Evolutionary conservation across 2,888 invertebrate genomes (phyloP).

Genomic region (Andricus quercusramuli): DNA sequence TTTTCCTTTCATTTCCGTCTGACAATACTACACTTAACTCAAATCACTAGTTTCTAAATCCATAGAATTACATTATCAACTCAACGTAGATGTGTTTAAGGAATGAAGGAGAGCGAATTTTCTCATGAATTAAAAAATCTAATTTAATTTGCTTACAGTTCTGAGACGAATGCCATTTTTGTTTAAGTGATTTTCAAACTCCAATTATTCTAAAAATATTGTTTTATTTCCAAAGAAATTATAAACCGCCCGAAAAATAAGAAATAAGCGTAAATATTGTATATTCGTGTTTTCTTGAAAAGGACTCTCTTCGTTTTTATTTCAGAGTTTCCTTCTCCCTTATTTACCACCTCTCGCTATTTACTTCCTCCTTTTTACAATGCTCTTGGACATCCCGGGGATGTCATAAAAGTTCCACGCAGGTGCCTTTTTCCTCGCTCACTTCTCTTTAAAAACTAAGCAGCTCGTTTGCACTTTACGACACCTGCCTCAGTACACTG

Average conservation of each 20-base stretch:
- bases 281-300: not conserved
- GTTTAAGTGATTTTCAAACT: too few species aligned
- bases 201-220: too few species aligned
- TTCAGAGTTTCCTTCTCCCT: slow-evolving; percentile 21
- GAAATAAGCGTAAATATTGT: not conserved
- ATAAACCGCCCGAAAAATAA: too few species aligned
- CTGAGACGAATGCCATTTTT: too few species aligned
- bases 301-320: slow-evolving; percentile 35
- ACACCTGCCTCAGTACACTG: slow-evolving; percentile 32
- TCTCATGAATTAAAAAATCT: not conserved
- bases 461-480: not conserved
- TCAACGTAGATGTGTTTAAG: not conserved
- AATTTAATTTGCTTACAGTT: not conserved
- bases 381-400: slow-evolving; percentile 14
- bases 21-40: slow-evolving; percentile 45
- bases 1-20: slow-evolving; percentile 64
- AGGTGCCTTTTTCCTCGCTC: slow-evolving; percentile 18
- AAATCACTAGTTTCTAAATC: not conserved
- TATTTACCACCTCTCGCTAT: not conserved
- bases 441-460: not conserved
- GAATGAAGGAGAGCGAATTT: not conserved
- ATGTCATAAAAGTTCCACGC: slow-evolving; percentile 26
- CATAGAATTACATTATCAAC: not conserved
- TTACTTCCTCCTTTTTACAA: slow-evolving; percentile 40
- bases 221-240: too few species aligned